These are phyloP conservation scores for Ptychadena robeensis DNA, from an alignment of 2,797 vertebrate genomes.

Conservation along the genomic window DNA sequence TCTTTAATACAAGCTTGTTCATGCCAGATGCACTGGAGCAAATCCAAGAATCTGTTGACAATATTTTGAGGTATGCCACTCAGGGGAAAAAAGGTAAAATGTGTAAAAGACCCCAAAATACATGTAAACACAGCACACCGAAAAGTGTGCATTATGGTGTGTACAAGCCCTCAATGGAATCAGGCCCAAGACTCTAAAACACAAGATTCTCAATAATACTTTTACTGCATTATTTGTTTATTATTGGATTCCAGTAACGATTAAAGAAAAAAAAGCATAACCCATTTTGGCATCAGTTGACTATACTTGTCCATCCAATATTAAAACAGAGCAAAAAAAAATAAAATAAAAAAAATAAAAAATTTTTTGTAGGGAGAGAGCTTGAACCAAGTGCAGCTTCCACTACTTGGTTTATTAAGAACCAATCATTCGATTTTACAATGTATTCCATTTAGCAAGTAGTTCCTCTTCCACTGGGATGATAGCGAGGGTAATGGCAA, in stretches of 20 bases:
- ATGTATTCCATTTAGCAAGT: background rate
- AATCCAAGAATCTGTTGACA: too few species aligned
- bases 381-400: conserved; percentile 35
- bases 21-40: background rate
- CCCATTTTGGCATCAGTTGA: conserved; percentile 42
- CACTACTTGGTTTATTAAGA: conserved; percentile 32
- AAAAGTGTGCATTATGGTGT: background rate
- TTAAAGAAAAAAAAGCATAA: conserved; percentile 52
- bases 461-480: conserved; percentile 14
- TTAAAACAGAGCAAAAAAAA: conserved; percentile 17
- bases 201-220: conserved; percentile 12
- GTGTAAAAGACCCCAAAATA: background rate
- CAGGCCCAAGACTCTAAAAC: background rate
- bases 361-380: background rate
- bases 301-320: conserved; percentile 36
- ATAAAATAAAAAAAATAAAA: background rate
- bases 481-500: background rate
- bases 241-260: conserved; percentile 57
- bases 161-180: background rate
- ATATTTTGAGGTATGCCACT: background rate
- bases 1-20: background rate
- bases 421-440: background rate
- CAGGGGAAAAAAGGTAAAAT: background rate
- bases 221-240: conserved; percentile 48
- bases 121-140: background rate